Percentiles rank a stretch among this genome's conserved stretches.
Evolutionary conservation across 2,113 vertebrate species (phyloP).

Genomic region (Silurus asotus): DNA sequence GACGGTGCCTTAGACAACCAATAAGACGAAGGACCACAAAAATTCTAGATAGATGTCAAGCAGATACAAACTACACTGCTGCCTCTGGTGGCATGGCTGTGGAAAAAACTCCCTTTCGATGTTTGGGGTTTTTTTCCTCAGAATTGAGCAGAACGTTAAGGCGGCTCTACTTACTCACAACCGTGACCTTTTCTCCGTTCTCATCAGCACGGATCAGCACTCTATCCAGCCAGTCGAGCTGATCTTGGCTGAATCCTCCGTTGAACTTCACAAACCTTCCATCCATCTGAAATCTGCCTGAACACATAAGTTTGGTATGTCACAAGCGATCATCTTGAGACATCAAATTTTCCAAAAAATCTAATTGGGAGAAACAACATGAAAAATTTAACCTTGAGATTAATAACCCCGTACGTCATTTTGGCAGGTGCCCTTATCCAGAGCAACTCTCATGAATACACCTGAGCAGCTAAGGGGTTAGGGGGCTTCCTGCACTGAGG

Average conservation of each 20-base stretch:
- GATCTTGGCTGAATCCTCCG: constrained; percentile 86
- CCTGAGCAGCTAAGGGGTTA: too few species aligned
- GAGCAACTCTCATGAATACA: too few species aligned
- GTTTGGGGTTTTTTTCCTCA: background rate
- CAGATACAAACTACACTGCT: background rate
- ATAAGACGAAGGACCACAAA: background rate
- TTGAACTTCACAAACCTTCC: constrained; percentile 85
- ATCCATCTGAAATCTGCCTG: constrained; percentile 43
- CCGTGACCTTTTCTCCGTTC: constrained; percentile 81
- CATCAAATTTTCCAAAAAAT: background rate
- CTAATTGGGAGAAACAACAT: background rate
- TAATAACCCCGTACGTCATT: too few species aligned
- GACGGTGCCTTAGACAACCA: background rate
- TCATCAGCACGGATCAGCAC: constrained; percentile 81
- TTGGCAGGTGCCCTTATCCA: too few species aligned
- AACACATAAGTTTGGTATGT: background rate
- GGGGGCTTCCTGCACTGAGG: too few species aligned
- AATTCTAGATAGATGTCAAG: background rate
- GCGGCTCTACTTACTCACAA: constrained; percentile 79
- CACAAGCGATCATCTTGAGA: background rate
- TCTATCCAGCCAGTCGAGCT: constrained; percentile 84
- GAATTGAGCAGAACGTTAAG: background rate
- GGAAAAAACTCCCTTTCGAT: background rate
- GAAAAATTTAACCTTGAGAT: background rate
- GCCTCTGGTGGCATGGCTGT: background rate